A percentile compares a stretch with the other conserved stretches of the same genome.
These are phyloP conservation scores for Nomia melanderi DNA, from an alignment of 1,140 invertebrate species.

Conservation along the genomic window DNA sequence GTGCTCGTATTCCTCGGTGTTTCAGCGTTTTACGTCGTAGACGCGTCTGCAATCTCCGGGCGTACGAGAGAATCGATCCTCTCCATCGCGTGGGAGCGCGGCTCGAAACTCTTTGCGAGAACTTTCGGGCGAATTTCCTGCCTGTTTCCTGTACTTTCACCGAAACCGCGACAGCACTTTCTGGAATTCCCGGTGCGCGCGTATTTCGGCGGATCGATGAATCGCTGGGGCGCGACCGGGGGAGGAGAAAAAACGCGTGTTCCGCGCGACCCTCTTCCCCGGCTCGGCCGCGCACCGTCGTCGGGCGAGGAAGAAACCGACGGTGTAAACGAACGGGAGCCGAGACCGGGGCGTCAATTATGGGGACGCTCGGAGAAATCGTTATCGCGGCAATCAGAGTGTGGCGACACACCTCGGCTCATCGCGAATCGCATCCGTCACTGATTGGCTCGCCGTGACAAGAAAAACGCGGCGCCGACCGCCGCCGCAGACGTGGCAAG, in stretches of 20 bases:
- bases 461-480: slow-evolving; percentile 42
- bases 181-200: not conserved
- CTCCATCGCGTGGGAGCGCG: too few species aligned
- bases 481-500: not conserved
- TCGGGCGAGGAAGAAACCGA: slow-evolving; percentile 13
- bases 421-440: slow-evolving; percentile 64
- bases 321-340: slow-evolving; percentile 35
- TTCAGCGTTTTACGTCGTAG: too few species aligned
- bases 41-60: too few species aligned
- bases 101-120: too few species aligned
- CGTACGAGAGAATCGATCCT: too few species aligned
- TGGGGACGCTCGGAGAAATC: slow-evolving; percentile 63
- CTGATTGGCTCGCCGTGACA: slow-evolving; percentile 47
- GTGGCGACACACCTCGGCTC: slow-evolving; percentile 70
- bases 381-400: slow-evolving; percentile 73
- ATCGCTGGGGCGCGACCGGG: slow-evolving; percentile 17
- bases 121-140: too few species aligned
- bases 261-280: slow-evolving; percentile 4
- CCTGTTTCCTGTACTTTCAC: not conserved
- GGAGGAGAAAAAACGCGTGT: slow-evolving; percentile 11
- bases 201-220: slow-evolving; percentile 9
- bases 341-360: slow-evolving; percentile 60
- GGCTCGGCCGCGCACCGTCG: not conserved
- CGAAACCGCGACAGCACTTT: not conserved
- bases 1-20: too few species aligned